Percentiles rank a stretch among this genome's conserved stretches.
These are phyloP conservation scores for Centropus bengalensis DNA, from an alignment of 2,113 vertebrate genomes.

Conservation along the genomic window DNA sequence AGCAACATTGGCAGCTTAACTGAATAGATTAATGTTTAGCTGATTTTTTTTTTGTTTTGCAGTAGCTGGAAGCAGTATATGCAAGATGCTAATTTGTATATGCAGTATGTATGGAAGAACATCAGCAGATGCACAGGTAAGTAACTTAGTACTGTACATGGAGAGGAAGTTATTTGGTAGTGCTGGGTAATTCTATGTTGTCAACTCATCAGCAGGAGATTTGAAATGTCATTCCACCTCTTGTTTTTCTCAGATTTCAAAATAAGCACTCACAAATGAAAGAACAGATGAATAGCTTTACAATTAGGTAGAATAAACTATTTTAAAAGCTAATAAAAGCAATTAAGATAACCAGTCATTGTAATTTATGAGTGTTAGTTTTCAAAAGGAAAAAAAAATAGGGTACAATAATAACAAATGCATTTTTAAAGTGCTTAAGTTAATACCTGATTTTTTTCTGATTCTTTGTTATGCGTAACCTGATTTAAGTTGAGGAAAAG, in stretches of 20 bases:
- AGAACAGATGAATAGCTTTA: neutral
- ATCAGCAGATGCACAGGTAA: neutral
- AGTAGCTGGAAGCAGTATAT: neutral
- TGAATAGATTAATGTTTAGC: neutral
- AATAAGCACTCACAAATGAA: neutral
- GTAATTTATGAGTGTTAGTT: neutral
- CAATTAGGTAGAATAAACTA: neutral
- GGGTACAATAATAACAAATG: neutral
- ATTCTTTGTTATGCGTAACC: neutral
- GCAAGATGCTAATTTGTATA: neutral
- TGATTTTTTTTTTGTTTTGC: neutral
- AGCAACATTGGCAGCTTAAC: neutral
- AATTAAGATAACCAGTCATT: neutral
- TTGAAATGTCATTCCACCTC: neutral
- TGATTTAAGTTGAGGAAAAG: neutral
- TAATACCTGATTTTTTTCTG: neutral
- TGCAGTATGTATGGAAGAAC: neutral
- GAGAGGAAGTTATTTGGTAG: neutral
- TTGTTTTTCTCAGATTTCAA: neutral
- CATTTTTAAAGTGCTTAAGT: neutral
- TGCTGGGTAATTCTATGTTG: neutral
- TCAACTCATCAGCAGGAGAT: neutral
- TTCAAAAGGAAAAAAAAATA: neutral
- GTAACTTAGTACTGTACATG: neutral
- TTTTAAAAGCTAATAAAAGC: neutral